Evolutionary conservation across 2,113 vertebrate genomes (phyloP).

Genomic region (Urocynchramus pylzowi): DNA sequence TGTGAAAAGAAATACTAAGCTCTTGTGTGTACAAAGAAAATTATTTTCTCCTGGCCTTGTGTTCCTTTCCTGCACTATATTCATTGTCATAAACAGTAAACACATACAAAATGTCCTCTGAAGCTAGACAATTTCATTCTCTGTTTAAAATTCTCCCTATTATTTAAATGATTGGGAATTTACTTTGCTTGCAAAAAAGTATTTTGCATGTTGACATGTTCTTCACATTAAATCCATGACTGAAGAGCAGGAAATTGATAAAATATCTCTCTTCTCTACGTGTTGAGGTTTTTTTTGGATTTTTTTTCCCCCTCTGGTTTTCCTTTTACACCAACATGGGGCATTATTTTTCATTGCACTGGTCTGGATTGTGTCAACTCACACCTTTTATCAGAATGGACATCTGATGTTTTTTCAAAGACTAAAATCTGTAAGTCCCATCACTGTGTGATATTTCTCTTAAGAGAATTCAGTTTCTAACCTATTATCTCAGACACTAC

Average conservation of each 20-base stretch:
- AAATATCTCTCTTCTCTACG: neutral
- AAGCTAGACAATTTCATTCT: neutral
- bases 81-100: neutral
- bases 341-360: neutral
- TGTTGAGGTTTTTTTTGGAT: neutral
- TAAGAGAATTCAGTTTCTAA: neutral
- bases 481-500: neutral
- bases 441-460: neutral
- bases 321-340: neutral
- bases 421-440: neutral
- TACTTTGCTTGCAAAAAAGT: neutral
- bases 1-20: neutral
- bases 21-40: neutral
- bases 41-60: neutral
- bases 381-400: neutral
- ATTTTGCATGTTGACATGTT: neutral
- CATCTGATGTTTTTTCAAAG: neutral
- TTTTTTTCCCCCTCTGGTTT: neutral
- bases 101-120: neutral
- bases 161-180: neutral
- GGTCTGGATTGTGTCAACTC: neutral
- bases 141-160: neutral
- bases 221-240: neutral
- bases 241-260: neutral
- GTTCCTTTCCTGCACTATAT: neutral